phyloP scores from a whole-genome alignment of 2,888 invertebrate genomes.

The Dasysyrphus albostriatus region DNA sequence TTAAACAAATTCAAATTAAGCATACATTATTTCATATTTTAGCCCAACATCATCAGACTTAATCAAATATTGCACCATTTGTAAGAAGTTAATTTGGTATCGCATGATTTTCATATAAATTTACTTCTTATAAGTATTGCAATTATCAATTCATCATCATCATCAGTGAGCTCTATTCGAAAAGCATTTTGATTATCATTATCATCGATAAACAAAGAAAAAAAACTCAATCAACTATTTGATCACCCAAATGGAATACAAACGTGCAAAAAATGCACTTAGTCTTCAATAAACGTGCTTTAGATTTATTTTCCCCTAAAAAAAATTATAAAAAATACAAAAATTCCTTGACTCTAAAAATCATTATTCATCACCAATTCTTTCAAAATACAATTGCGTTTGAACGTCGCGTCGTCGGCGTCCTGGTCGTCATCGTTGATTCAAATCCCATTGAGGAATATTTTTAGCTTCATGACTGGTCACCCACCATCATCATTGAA shows the following conservation, averaged over 20 bases:
- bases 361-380: constrained; percentile 37
- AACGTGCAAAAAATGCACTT: background rate
- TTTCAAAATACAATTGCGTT: constrained; percentile 45
- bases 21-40: too few species aligned
- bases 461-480: constrained; percentile 33
- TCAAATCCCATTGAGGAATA: constrained; percentile 50
- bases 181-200: background rate
- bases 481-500: constrained; percentile 12
- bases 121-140: too few species aligned
- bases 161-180: too few species aligned
- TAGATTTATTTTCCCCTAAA: background rate
- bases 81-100: too few species aligned
- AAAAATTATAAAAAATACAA: background rate
- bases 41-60: too few species aligned
- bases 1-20: too few species aligned
- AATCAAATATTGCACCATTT: too few species aligned
- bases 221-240: background rate
- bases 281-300: background rate
- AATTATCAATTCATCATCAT: too few species aligned
- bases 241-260: background rate
- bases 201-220: background rate
- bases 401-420: too few species aligned
- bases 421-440: constrained; percentile 22
- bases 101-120: too few species aligned
- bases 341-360: constrained; percentile 6